Conservation (phyloP, 2,888 invertebrate genomes). For the Drosophila subquinaria region DNA sequence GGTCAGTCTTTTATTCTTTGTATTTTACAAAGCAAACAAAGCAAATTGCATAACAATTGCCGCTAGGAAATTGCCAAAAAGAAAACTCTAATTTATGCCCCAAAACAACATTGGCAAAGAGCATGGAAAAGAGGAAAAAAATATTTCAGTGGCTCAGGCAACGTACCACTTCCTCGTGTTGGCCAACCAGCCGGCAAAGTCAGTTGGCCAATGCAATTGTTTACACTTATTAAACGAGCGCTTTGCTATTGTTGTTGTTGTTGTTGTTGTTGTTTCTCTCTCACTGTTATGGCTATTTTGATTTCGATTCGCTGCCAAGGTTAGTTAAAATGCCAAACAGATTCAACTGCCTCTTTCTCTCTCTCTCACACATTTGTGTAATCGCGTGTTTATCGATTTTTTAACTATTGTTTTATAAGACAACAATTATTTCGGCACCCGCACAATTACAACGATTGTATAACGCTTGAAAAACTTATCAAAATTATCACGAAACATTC, state of each 20-base stretch:
- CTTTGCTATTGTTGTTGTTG: constrained; percentile 27
- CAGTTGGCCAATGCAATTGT: constrained; percentile 77
- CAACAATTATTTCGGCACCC: constrained; percentile 63
- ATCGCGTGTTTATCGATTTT: constrained; percentile 68
- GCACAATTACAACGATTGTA: constrained; percentile 48
- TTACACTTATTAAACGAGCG: constrained; percentile 48
- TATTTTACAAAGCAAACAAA: constrained; percentile 23
- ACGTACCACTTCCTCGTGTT: constrained; percentile 78
- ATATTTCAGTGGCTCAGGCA: constrained; percentile 52
- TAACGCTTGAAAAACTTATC: constrained; percentile 63
- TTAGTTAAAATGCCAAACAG: constrained; percentile 78
- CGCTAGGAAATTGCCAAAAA: constrained; percentile 68
- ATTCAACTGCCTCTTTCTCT: constrained; percentile 30
- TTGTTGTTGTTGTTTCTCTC: constrained; percentile 21
- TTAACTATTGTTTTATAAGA: constrained; percentile 65
- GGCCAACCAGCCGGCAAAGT: constrained; percentile 79
- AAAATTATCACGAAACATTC: constrained; percentile 68
- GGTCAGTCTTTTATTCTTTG: constrained; percentile 47
- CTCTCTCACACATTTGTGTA: constrained; percentile 44
- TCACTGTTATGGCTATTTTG: constrained; percentile 41
- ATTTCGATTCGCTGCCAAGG: constrained; percentile 78
- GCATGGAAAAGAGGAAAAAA: constrained; percentile 21
- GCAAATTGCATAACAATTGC: constrained; percentile 60
- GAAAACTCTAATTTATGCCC: constrained; percentile 35
- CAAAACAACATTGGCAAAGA: constrained; percentile 30